These are phyloP conservation scores for Pomacea canaliculata DNA, from an alignment of 2,888 invertebrate species.

Conservation along the genomic window DNA sequence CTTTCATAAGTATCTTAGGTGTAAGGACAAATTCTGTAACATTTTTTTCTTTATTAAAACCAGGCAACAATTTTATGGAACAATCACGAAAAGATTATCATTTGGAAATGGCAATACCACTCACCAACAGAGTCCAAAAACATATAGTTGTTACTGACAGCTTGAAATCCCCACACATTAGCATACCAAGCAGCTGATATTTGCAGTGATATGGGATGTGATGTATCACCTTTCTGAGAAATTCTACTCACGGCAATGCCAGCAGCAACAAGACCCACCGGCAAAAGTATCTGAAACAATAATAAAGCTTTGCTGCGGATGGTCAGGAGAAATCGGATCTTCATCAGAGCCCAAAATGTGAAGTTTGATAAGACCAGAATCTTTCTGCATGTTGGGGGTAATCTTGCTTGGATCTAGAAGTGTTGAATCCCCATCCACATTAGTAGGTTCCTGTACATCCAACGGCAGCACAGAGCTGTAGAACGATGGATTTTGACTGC, in stretches of 20 bases:
- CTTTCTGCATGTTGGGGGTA: not conserved
- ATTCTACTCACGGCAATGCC: conserved; percentile 41
- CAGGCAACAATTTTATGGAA: too few relatives aligned
- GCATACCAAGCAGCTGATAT: conserved; percentile 31
- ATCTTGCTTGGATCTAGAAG: not conserved
- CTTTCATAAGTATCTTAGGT: too few relatives aligned
- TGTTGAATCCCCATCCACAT: conserved; percentile 1
- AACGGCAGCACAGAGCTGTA: conserved; percentile 1
- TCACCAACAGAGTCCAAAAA: conserved; percentile 45
- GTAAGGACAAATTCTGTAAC: too few relatives aligned
- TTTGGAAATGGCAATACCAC: conserved; percentile 19
- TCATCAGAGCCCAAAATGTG: conserved; percentile 49
- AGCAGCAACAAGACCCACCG: conserved; percentile 48
- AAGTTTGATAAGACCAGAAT: conserved; percentile 30
- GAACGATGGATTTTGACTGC: not conserved
- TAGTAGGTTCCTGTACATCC: not conserved
- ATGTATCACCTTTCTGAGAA: too few relatives aligned
- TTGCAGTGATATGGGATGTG: conserved; percentile 27
- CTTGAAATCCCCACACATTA: not conserved
- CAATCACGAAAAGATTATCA: too few relatives aligned
- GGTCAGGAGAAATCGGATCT: conserved; percentile 42
- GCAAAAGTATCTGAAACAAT: conserved; percentile 50
- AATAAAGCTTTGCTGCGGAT: conserved; percentile 41
- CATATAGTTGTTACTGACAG: conserved; percentile 14
- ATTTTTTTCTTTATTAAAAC: too few relatives aligned